These are phyloP conservation scores for Alethe castanea DNA, from an alignment of 2,113 vertebrate species.

Conservation along the genomic window DNA sequence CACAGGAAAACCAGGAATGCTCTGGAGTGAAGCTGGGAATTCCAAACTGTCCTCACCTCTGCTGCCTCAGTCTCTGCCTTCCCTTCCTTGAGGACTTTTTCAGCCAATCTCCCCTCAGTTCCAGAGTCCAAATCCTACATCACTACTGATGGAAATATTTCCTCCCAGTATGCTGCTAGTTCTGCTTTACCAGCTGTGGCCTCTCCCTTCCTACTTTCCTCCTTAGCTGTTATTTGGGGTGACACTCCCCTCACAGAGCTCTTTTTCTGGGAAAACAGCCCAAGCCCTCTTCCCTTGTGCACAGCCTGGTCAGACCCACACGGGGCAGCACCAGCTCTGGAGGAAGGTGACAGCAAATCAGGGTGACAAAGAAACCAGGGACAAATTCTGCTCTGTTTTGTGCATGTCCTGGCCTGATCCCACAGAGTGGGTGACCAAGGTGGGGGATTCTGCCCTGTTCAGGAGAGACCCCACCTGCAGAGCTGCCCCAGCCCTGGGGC, in stretches of 20 bases:
- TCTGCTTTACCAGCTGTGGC: not conserved
- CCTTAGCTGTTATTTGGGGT: not conserved
- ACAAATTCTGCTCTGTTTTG: not conserved
- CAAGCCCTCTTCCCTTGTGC: not conserved
- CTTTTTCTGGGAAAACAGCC: not conserved
- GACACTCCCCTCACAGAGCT: not conserved
- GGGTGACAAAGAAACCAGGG: not conserved
- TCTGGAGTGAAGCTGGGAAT: not conserved
- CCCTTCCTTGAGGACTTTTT: not conserved
- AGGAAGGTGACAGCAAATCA: not conserved
- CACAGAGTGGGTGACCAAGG: no score
- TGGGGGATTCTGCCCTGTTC: not conserved
- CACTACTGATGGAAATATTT: not conserved
- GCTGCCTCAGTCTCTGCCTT: not conserved
- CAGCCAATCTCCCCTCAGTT: not conserved
- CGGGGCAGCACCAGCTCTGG: accelerated
- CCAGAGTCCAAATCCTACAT: not conserved
- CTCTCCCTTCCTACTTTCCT: not conserved
- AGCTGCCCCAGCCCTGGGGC: not conserved
- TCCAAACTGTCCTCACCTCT: not conserved
- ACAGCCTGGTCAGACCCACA: not conserved
- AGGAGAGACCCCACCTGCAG: not conserved
- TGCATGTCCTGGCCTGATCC: not conserved
- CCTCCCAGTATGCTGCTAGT: not conserved
- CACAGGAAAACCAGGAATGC: not conserved